These are phyloP conservation scores for Netta rufina DNA, from an alignment of 2,797 vertebrate species.

Conservation along the genomic window DNA sequence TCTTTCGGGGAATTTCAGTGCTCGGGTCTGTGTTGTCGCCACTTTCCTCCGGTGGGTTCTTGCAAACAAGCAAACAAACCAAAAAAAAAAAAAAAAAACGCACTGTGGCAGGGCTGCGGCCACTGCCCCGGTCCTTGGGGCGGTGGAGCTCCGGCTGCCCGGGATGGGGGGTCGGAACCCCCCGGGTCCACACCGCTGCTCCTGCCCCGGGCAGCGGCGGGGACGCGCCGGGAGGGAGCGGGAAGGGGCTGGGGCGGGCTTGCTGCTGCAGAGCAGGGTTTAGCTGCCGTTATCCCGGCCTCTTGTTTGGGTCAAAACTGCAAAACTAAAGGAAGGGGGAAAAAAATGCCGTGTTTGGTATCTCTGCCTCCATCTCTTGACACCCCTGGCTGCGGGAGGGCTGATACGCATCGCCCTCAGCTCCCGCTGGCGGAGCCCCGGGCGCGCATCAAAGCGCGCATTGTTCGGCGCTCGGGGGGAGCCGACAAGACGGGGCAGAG, in stretches of 20 bases:
- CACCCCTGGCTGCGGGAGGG: slow-evolving; percentile 18
- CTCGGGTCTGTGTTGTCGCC: background rate
- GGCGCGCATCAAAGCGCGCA: slow-evolving; percentile 75
- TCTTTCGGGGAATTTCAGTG: background rate
- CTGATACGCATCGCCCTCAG: slow-evolving; percentile 62
- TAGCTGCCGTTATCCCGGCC: background rate
- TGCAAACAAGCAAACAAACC: background rate
- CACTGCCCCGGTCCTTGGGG: background rate
- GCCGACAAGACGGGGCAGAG: slow-evolving; percentile 49
- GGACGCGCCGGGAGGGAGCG: background rate
- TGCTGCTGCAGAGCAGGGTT: background rate
- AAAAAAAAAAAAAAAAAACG: background rate
- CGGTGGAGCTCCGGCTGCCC: background rate
- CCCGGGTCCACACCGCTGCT: background rate
- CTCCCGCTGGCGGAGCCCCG: slow-evolving; percentile 68
- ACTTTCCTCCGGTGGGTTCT: background rate
- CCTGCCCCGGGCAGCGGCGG: background rate
- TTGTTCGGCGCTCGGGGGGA: slow-evolving; percentile 68
- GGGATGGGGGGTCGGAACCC: background rate
- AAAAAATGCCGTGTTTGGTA: background rate
- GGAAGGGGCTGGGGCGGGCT: rapidly evolving
- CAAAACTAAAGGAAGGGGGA: background rate
- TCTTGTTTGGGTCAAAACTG: background rate
- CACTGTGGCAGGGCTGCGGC: background rate
- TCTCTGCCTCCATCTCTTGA: background rate